These are phyloP conservation scores for Chouioia cunea DNA, from an alignment of 2,888 invertebrate genomes.

Conservation along the genomic window DNA sequence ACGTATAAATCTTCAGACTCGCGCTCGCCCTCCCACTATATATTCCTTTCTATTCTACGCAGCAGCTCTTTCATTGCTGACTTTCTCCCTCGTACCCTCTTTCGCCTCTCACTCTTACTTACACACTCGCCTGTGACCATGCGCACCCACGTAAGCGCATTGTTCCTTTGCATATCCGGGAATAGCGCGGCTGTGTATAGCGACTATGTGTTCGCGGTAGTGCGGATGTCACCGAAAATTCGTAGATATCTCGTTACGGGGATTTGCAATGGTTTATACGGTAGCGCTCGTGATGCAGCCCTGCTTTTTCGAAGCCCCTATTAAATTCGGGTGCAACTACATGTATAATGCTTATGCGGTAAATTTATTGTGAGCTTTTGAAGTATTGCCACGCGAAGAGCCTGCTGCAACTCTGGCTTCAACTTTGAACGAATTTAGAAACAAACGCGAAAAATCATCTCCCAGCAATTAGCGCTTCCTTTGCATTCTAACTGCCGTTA, in stretches of 20 bases:
- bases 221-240: slow-evolving; percentile 38
- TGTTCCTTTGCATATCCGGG: slow-evolving; percentile 65
- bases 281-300: too few relatives aligned
- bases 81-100: slow-evolving; percentile 12
- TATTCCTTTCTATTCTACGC: slow-evolving; percentile 33
- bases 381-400: too few relatives aligned
- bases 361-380: too few relatives aligned
- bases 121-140: slow-evolving; percentile 31
- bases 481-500: too few relatives aligned
- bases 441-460: too few relatives aligned
- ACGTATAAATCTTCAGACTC: slow-evolving; percentile 60
- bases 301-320: too few relatives aligned
- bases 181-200: slow-evolving; percentile 59
- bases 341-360: too few relatives aligned
- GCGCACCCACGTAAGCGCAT: slow-evolving; percentile 62
- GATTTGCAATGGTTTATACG: not conserved
- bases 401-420: too few relatives aligned
- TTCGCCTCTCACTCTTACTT: slow-evolving; percentile 17
- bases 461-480: too few relatives aligned
- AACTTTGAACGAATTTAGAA: too few relatives aligned
- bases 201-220: slow-evolving; percentile 35
- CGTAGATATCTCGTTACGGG: slow-evolving; percentile 50
- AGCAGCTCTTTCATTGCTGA: slow-evolving; percentile 18
- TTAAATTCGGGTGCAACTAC: too few relatives aligned
- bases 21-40: slow-evolving; percentile 36